A percentile compares a stretch with the other conserved stretches of the same genome.
phyloP scores from a whole-genome alignment of 2,797 vertebrate species.

The Alauda arvensis region DNA sequence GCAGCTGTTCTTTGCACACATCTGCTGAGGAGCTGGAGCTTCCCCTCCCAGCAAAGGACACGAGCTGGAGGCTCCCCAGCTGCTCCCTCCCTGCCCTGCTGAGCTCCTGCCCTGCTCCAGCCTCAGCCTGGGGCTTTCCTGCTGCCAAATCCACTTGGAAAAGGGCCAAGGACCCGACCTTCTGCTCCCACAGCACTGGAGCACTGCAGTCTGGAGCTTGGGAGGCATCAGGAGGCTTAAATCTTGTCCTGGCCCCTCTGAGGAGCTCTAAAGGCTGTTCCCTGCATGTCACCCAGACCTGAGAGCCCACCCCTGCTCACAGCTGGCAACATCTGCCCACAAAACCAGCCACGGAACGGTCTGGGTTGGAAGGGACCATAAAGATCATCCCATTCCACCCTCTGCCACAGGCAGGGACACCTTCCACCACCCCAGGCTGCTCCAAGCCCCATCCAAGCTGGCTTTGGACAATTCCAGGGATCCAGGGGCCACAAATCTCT shows the following conservation, averaged over 20 bases:
- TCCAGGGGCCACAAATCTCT: neutral
- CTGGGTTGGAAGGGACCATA: neutral
- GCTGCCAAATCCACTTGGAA: neutral
- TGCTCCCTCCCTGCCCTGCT: neutral
- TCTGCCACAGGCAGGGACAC: neutral
- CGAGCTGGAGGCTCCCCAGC: neutral
- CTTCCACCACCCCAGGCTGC: neutral
- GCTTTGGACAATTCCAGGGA: neutral
- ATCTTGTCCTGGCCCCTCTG: neutral
- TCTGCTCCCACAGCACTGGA: neutral
- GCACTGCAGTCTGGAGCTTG: rapidly evolving
- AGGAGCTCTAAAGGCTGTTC: neutral
- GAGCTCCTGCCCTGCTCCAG: neutral
- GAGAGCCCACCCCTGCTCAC: neutral
- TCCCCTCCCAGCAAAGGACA: neutral
- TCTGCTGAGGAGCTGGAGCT: neutral
- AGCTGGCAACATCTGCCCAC: neutral
- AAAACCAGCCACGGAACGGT: neutral
- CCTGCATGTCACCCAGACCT: neutral
- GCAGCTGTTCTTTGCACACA: neutral
- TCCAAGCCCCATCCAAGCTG: neutral
- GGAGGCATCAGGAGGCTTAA: neutral
- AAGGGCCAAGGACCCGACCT: neutral
- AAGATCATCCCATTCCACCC: neutral
- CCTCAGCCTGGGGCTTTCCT: rapidly evolving